These are phyloP conservation scores for Adoxophyes honmai DNA, from an alignment of 1,140 invertebrate genomes.

Conservation along the genomic window DNA sequence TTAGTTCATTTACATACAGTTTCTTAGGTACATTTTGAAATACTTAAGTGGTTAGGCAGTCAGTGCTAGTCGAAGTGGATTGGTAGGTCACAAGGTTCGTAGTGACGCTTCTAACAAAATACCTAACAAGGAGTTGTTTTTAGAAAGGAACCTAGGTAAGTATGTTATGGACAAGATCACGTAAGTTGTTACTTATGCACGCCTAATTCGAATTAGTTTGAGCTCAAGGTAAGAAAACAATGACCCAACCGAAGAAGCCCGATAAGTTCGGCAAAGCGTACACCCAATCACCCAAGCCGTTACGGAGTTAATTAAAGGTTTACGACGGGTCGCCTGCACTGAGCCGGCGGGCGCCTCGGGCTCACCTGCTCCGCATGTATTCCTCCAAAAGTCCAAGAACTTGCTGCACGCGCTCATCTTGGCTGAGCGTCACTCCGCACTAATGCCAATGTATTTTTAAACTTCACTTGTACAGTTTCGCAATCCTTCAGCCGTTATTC, in stretches of 20 bases:
- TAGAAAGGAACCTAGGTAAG: neutral
- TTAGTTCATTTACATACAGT: too few species aligned
- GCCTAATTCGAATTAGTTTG: too few species aligned
- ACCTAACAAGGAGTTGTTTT: too few species aligned
- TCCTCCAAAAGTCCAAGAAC: conserved; percentile 71
- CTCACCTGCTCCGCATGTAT: conserved; percentile 71
- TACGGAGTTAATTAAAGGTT: neutral
- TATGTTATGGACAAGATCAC: neutral
- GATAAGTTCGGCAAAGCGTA: neutral
- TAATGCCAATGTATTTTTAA: conserved; percentile 72
- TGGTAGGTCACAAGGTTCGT: too few species aligned
- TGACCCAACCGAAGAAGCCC: conserved; percentile 4
- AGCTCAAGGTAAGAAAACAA: neutral
- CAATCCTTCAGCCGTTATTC: conserved; percentile 56
- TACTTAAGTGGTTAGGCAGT: too few species aligned
- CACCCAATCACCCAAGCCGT: neutral
- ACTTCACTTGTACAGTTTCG: conserved; percentile 73
- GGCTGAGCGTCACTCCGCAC: conserved; percentile 55
- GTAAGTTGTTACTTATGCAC: neutral
- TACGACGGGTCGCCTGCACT: neutral
- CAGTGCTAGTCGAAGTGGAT: too few species aligned
- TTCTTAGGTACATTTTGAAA: too few species aligned
- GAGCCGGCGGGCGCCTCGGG: conserved; percentile 1
- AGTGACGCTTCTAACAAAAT: too few species aligned
- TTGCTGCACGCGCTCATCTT: conserved; percentile 71